phyloP scores from a whole-genome alignment of 92 coral and sea anemone genomes.

The Blastomussa wellsi region DNA sequence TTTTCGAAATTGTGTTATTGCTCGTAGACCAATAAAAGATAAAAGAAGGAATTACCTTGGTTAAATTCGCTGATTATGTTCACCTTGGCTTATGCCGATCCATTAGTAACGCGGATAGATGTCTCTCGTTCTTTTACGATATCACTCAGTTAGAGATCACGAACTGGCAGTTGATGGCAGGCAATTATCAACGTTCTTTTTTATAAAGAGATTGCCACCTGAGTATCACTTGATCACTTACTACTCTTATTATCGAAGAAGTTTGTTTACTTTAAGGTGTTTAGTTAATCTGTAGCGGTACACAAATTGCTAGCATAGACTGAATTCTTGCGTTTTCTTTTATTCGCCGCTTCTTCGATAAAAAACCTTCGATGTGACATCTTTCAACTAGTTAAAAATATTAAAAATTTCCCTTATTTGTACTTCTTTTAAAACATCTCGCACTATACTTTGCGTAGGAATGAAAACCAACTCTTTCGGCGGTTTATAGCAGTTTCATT shows the following conservation, averaged over 20 bases:
- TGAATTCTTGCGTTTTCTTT: neutral
- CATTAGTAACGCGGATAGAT: neutral
- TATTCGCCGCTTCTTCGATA: neutral
- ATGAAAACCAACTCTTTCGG: neutral
- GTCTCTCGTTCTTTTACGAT: neutral
- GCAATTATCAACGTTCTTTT: constrained; percentile 8
- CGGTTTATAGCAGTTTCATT: neutral
- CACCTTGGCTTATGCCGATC: neutral
- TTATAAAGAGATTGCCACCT: neutral
- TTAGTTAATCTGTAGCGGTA: constrained; percentile 20
- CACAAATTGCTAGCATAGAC: constrained; percentile 12
- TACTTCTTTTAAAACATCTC: neutral
- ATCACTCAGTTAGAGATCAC: neutral
- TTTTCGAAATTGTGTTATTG: neutral
- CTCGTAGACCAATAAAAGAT: neutral
- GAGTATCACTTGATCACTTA: constrained; percentile 34
- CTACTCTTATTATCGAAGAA: constrained; percentile 19
- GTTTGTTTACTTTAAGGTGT: constrained; percentile 10
- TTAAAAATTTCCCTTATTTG: neutral
- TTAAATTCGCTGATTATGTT: neutral
- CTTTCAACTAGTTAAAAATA: neutral
- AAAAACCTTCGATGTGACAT: neutral
- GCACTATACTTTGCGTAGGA: neutral
- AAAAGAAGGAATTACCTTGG: neutral
- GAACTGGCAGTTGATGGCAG: neutral